Evolutionary conservation across 2,888 invertebrate genomes (phyloP).

Genomic region (Esperia sulphurella): DNA sequence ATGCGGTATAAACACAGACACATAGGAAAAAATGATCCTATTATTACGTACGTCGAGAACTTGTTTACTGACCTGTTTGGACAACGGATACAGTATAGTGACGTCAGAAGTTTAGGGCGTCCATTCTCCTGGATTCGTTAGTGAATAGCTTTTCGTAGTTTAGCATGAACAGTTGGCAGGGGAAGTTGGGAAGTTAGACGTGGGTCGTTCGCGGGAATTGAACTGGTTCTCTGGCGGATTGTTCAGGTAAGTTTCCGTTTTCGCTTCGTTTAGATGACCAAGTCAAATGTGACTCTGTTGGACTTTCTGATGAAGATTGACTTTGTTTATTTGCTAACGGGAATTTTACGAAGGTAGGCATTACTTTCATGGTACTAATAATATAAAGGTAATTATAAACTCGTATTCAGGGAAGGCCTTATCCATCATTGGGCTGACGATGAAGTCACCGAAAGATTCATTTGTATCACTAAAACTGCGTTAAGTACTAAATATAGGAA

Average conservation of each 20-base stretch:
- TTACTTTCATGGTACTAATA: too few species aligned
- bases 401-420: too few species aligned
- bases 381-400: too few species aligned
- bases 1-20: background rate
- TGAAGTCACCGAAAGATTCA: too few species aligned
- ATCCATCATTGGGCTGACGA: too few species aligned
- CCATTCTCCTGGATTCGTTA: conserved; percentile 24
- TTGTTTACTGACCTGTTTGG: too few species aligned
- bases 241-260: conserved; percentile 12
- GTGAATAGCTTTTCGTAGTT: conserved; percentile 23
- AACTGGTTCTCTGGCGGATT: conserved; percentile 13
- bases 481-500: too few species aligned
- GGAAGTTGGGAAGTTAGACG: conserved; percentile 9
- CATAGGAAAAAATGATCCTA: background rate
- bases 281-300: background rate
- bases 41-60: too few species aligned
- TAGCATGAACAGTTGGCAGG: conserved; percentile 6
- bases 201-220: conserved; percentile 13
- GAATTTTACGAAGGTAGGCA: too few species aligned
- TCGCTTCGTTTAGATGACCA: conserved; percentile 2
- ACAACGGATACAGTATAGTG: conserved; percentile 1
- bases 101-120: conserved; percentile 24
- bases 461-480: too few species aligned
- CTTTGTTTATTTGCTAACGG: background rate
- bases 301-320: background rate